Base-by-base conservation (phyloP, 2,888 invertebrate species). In the Druceiella hillmani region DNA sequence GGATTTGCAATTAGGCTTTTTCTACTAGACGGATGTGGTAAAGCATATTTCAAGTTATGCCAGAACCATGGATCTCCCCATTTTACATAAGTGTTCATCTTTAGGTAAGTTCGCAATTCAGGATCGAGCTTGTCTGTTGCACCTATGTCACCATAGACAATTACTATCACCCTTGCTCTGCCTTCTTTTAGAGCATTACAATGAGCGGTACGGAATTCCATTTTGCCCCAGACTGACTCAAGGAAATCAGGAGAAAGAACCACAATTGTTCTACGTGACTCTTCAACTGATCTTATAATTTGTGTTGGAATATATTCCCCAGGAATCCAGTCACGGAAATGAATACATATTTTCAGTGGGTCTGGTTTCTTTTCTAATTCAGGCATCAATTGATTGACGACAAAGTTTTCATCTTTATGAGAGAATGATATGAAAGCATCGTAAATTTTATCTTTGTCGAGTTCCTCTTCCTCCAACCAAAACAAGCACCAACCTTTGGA, bases 21-120 rank as follows among this genome's bases (percentile, higher is more conserved):
- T n/a, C n/a, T n/a, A n/a, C n/a, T n/a, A n/a, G n/a, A n/a, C n/a
- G 66, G 65, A 59, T 81, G 83, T 0, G 83, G 84, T 54, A 86
- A 62, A 2, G 87, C 87, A 54, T 82, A 84, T 20, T 76, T 68
- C 35, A 90, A 62, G 56, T 83, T 85, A 37, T 83, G 72, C 88
- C 87, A 89, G 62, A 89, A 88, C 79, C 81, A 83, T 5, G 82
- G 81, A 55, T 88, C 87, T 7, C 80, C 85, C 84, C 86, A 87
- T 52, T 83, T 80, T 17, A 89, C 72, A 54, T 88, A 89, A 0
- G 88, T 89, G 56, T 87, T 87, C 59, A 77, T 81, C 42, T 74
- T 74, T 4, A 89, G 62, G 55, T 87, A 87, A 1, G 79, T 73
- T 54, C 79, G 75, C 30, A 87, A 66, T 50, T 83, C 83, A 1